phyloP scores from a whole-genome alignment of 1,140 invertebrate species.

The Bombus vancouverensis region DNA sequence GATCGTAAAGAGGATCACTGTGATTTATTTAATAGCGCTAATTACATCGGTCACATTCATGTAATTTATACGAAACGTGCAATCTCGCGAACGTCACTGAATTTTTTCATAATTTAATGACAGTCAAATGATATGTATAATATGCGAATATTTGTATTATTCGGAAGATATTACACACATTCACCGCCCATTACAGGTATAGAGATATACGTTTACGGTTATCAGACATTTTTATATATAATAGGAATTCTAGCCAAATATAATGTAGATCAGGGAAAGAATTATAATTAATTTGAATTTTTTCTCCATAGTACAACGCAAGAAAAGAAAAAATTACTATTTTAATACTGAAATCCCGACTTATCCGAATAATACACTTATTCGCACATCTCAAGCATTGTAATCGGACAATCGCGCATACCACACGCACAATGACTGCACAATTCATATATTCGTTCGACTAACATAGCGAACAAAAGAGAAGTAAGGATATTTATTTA shows the following conservation, averaged over 20 bases:
- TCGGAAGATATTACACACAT: neutral
- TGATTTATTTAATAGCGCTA: slow-evolving; percentile 20
- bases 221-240: neutral
- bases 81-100: too few relatives aligned
- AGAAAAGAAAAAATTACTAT: neutral
- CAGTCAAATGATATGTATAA: neutral
- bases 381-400: neutral
- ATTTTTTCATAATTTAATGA: neutral
- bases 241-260: neutral
- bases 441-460: neutral
- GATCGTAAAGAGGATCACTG: slow-evolving; percentile 17
- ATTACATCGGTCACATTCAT: neutral
- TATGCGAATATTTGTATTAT: slow-evolving; percentile 9
- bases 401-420: neutral
- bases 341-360: neutral
- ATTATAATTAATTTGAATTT: neutral
- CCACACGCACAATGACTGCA: neutral
- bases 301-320: neutral
- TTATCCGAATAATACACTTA: neutral
- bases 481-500: neutral
- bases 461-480: neutral
- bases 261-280: neutral
- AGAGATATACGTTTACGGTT: neutral
- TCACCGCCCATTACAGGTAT: neutral
- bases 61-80: neutral